Evolutionary conservation across 2,113 vertebrate species (phyloP).

Genomic region (Prochilodus magdalenae): DNA sequence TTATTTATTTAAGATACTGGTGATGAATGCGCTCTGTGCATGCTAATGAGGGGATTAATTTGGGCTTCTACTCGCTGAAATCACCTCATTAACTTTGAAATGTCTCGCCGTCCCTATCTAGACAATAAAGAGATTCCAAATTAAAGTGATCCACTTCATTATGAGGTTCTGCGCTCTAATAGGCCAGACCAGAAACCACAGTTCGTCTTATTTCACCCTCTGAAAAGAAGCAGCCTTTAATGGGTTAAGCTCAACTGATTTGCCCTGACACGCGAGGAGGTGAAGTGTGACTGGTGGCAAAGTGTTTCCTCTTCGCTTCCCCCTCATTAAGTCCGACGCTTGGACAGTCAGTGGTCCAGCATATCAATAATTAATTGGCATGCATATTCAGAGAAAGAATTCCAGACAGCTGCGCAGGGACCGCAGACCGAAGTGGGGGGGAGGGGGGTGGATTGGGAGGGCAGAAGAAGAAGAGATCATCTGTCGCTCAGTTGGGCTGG

Average conservation of each 20-base stretch:
- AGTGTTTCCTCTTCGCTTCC: conserved; percentile 15
- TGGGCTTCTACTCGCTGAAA: neutral
- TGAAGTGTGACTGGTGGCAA: conserved; percentile 9
- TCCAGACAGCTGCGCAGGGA: conserved; percentile 42
- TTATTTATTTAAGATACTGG: conserved; percentile 20
- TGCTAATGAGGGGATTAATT: conserved; percentile 25
- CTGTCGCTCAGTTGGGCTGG: neutral
- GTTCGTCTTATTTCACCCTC: neutral
- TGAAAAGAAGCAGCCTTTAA: neutral
- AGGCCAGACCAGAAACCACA: neutral
- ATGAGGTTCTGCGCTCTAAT: neutral
- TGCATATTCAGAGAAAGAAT: conserved; percentile 48
- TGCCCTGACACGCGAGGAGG: neutral
- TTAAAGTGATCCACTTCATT: neutral
- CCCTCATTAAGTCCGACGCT: conserved; percentile 42
- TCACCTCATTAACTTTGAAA: conserved; percentile 14
- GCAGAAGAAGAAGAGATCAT: neutral
- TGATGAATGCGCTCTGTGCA: neutral
- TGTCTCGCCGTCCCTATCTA: neutral
- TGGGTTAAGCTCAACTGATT: neutral
- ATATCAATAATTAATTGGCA: conserved; percentile 55
- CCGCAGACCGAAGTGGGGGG: too few relatives aligned
- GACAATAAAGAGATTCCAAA: neutral
- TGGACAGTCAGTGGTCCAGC: conserved; percentile 48
- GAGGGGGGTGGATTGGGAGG: too few relatives aligned